A percentile compares a stretch with the other conserved stretches of the same genome.
Evolutionary conservation across 2,797 vertebrate genomes (phyloP).

Genomic region (Periophthalmus magnuspinnatus): DNA sequence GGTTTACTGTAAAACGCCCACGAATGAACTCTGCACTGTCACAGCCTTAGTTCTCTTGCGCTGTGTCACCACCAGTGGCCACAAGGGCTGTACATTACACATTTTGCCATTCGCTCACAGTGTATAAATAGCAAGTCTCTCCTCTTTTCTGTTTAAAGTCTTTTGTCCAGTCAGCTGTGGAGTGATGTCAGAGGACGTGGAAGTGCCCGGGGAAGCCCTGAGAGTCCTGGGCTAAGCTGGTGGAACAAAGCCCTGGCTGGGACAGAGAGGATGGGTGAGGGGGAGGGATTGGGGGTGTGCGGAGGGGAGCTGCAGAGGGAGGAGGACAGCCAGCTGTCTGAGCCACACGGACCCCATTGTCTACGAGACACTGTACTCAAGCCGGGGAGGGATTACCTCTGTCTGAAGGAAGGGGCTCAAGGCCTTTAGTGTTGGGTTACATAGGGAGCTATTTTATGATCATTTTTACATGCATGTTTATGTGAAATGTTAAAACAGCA

Average conservation of each 20-base stretch:
- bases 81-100: slow-evolving; percentile 19
- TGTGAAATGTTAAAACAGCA: too few relatives aligned
- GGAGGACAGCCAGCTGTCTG: slow-evolving; percentile 64
- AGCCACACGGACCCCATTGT: slow-evolving; percentile 66
- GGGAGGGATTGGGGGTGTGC: background rate
- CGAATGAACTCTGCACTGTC: background rate
- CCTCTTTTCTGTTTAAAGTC: slow-evolving; percentile 24
- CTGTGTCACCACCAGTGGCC: slow-evolving; percentile 23
- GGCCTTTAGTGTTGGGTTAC: slow-evolving; percentile 26
- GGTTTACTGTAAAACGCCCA: background rate
- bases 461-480: too few relatives aligned
- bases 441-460: slow-evolving; percentile 1
- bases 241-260: slow-evolving; percentile 59
- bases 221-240: slow-evolving; percentile 43
- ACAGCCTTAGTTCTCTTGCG: slow-evolving; percentile 15
- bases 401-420: slow-evolving; percentile 15
- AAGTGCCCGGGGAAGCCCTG: slow-evolving; percentile 73
- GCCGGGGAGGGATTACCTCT: slow-evolving; percentile 46
- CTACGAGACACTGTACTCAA: slow-evolving; percentile 48
- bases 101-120: slow-evolving; percentile 40
- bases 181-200: slow-evolving; percentile 69
- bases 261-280: slow-evolving; percentile 29
- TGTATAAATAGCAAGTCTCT: slow-evolving; percentile 55
- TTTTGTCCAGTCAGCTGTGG: slow-evolving; percentile 70
- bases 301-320: slow-evolving; percentile 23